phyloP scores from a whole-genome alignment of 2,888 invertebrate species.

The Eilema caniola region DNA sequence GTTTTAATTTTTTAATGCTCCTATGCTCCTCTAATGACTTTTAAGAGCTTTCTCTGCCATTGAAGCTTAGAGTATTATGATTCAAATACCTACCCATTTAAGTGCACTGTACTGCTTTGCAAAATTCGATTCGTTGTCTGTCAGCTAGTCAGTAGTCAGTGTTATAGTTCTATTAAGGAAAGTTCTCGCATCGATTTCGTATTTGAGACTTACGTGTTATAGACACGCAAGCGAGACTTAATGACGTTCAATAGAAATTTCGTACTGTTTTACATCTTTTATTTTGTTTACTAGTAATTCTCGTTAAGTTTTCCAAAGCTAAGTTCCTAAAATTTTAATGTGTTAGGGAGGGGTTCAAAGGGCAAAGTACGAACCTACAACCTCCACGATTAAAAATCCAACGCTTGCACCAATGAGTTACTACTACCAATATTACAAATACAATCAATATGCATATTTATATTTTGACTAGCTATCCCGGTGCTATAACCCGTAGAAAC shows the following conservation, averaged over 20 bases:
- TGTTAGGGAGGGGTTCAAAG: not conserved
- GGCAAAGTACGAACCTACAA: too few relatives aligned
- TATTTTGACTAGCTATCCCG: too few relatives aligned
- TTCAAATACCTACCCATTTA: not conserved
- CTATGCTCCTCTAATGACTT: too few relatives aligned
- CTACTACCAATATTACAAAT: too few relatives aligned
- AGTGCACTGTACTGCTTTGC: not conserved
- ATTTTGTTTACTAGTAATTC: not conserved
- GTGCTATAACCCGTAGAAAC: too few relatives aligned
- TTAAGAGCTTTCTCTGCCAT: too few relatives aligned
- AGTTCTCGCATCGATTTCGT: constrained; percentile 4
- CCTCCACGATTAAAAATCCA: too few relatives aligned
- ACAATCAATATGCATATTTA: too few relatives aligned
- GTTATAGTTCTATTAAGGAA: constrained; percentile 2
- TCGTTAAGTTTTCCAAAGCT: not conserved
- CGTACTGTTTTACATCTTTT: constrained; percentile 17
- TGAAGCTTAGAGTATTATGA: not conserved
- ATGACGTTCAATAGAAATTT: constrained; percentile 8
- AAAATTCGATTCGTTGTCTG: not conserved
- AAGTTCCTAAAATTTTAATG: not conserved
- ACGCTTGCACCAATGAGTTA: too few relatives aligned
- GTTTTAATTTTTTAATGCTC: too few relatives aligned
- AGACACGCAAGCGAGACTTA: constrained; percentile 16
- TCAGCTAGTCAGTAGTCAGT: not conserved
- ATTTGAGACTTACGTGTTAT: constrained; percentile 18